Conservation (phyloP, 2,113 vertebrate species). For the Scartelaos histophorus region DNA sequence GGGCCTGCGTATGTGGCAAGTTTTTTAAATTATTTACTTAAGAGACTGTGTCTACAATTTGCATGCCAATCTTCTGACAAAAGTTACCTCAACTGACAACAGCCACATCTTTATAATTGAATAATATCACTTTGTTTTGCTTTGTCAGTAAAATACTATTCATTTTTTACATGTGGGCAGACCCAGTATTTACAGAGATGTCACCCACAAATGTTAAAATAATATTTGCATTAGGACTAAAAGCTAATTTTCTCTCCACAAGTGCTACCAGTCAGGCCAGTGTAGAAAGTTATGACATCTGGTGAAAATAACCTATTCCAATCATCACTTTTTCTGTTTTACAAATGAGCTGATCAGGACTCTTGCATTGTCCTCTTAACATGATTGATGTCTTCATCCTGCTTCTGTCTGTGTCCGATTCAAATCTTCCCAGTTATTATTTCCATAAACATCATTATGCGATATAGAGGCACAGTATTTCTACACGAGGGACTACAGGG, state of each 20-base stretch:
- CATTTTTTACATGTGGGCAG: too few species aligned
- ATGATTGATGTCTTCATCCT: constrained; percentile 62
- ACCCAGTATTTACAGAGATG: too few species aligned
- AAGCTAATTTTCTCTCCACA: too few species aligned
- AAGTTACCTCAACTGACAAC: not conserved
- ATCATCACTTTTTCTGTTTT: constrained; percentile 29
- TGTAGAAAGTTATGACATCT: not conserved
- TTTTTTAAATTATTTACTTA: not conserved
- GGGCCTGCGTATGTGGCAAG: not conserved
- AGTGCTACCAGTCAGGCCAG: too few species aligned
- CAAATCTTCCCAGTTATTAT: constrained; percentile 62
- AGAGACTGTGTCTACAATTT: too few species aligned
- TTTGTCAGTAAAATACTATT: too few species aligned
- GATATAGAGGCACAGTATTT: constrained; percentile 51
- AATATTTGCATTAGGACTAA: too few species aligned
- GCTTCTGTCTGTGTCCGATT: constrained; percentile 48
- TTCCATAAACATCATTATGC: constrained; percentile 68
- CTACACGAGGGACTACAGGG: constrained; percentile 66
- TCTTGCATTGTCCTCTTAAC: constrained; percentile 40
- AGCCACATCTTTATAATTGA: not conserved
- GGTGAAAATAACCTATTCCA: constrained; percentile 16
- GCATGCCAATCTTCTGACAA: too few species aligned
- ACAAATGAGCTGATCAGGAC: constrained; percentile 52
- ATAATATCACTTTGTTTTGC: too few species aligned
- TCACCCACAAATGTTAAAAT: too few species aligned